Base-by-base conservation (phyloP, 2,797 vertebrate genomes). In the Crypturellus tataupa region DNA sequence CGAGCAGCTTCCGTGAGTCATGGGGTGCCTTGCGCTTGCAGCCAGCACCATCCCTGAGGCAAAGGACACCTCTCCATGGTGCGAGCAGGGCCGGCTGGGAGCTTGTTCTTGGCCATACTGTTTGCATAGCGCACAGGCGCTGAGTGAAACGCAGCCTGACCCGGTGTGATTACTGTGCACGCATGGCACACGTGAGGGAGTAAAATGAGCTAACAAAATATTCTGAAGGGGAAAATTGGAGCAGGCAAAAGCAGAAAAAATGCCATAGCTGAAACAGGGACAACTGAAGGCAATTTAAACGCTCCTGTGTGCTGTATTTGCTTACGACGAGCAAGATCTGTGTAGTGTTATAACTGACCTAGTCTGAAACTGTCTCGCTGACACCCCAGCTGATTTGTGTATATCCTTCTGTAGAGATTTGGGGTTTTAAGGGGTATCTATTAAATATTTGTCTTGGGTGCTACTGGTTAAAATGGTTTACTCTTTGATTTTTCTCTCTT, bases 211-310 rank as follows among this genome's bases (percentile, higher is more conserved):
- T 78, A 69, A 25, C 10, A 65, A 89, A 89, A 75, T 82, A 71
- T 31, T 77, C 58, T 16, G 65, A 80, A 80, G 71, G 68, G 83
- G 80, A 84, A 87, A 89, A 93, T 42, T 49, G 64, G 60, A 39
- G 76, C 68, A 90, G 88, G 89, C 83, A 90, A 87, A 90, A 85
- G 49, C 60, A 75, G 83, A 94, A 89, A 92, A 95, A 94, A 94
- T 85, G 13, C 44, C 72, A n/a, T 9, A 46, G 31, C 53, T 42
- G 40, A 85, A 96, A 65, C 60, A 58, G 62, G 51, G 67, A 68
- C 47, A 87, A 82, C 88, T 46, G 60, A 47, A 35, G 40, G 29
- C 27, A 40, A 46, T 89, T 85, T 55, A 83, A 85, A 59, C 9
- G 16, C 8, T 51, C 9, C 23, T 21, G 42, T 0, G 0, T 40